These are phyloP conservation scores for Rhyacophila brunnea DNA, from an alignment of 1,140 invertebrate genomes.

Conservation along the genomic window DNA sequence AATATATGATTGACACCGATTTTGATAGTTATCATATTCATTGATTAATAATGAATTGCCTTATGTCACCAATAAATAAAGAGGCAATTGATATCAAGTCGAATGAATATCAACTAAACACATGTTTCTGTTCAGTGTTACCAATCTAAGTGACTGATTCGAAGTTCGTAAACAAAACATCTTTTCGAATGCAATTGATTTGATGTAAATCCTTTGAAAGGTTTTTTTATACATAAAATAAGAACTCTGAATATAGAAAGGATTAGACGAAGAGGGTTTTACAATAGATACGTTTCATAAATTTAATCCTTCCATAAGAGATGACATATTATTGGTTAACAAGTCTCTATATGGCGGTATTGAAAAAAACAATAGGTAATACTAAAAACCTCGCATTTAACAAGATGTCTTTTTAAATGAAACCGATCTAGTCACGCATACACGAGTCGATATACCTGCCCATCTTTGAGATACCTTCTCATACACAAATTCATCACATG, in stretches of 20 bases:
- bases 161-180: too few species aligned
- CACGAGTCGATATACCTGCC: not conserved
- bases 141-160: too few species aligned
- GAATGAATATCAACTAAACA: too few species aligned
- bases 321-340: slow-evolving; percentile 15
- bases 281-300: slow-evolving; percentile 12
- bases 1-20: too few species aligned
- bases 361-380: slow-evolving; percentile 6
- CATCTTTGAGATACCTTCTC: not conserved
- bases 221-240: slow-evolving; percentile 1
- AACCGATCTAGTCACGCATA: slow-evolving; percentile 6
- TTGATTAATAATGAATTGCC: too few species aligned
- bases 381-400: slow-evolving; percentile 16
- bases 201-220: slow-evolving; percentile 19
- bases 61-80: too few species aligned
- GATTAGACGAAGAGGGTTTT: slow-evolving; percentile 4
- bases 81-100: too few species aligned
- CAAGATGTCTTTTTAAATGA: slow-evolving; percentile 12
- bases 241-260: slow-evolving; percentile 12
- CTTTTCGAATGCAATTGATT: too few species aligned
- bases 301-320: slow-evolving; percentile 21
- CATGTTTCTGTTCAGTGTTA: too few species aligned
- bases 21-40: too few species aligned
- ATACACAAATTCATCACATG: too few species aligned
- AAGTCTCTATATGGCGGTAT: slow-evolving; percentile 10